phyloP scores from a whole-genome alignment of 2,888 invertebrate species.

The Ormia ochracea region DNA sequence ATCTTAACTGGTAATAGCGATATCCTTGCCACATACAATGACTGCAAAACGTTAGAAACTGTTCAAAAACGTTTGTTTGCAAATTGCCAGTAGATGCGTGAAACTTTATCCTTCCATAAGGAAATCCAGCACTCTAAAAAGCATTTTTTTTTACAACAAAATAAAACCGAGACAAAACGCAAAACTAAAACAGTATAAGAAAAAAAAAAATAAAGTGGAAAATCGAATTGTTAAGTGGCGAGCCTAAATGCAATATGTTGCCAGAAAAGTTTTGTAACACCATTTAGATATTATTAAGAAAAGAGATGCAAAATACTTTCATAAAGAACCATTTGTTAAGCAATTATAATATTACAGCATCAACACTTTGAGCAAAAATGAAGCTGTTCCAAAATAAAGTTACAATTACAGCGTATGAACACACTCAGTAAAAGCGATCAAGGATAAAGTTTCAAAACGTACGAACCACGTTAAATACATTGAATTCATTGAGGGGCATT shows the following conservation, averaged over 20 bases:
- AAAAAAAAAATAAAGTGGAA: conserved; percentile 11
- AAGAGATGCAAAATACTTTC: conserved; percentile 50
- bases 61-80: too few species aligned
- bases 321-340: conserved; percentile 52
- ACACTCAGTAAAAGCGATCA: neutral
- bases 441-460: conserved; percentile 53
- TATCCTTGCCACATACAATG: too few species aligned
- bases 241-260: conserved; percentile 63
- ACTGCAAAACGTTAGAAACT: too few species aligned
- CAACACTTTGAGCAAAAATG: conserved; percentile 33
- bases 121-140: neutral
- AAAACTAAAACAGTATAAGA: neutral
- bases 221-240: conserved; percentile 57
- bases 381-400: neutral
- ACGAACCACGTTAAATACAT: conserved; percentile 30
- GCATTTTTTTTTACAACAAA: neutral
- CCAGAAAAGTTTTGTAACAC: conserved; percentile 61
- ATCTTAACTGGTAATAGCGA: too few species aligned
- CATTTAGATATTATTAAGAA: conserved; percentile 54
- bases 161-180: neutral
- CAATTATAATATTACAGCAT: conserved; percentile 54
- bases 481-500: conserved; percentile 14
- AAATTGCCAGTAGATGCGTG: neutral
- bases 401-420: neutral
- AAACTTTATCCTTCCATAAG: conserved; percentile 32